Base-by-base conservation (phyloP, 2,888 invertebrate genomes). In the Cremastinae sp. region DNA sequence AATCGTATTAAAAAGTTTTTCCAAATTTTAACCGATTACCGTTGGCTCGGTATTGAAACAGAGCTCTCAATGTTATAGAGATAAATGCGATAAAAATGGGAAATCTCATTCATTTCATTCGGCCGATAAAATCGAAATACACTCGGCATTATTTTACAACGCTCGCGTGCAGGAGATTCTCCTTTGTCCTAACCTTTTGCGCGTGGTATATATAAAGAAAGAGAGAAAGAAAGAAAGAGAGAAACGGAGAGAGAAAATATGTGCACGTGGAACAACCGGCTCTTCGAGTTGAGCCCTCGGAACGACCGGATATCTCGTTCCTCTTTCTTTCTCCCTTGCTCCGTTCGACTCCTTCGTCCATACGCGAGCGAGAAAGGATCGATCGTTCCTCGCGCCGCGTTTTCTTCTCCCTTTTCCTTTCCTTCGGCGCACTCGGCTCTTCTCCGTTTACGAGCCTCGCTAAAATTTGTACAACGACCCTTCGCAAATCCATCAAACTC, bases 251-350 rank as follows among this genome's bases (percentile, higher is more conserved):
- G 10, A 12, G 36, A 16, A n/a, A 58, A 59, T 73, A 65, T 53
- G 45, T 16, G 22, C 22, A 66, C 62, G 51, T 62, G 68, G n/a
- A 72, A 75, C 72, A 75, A 76, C 75, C 75, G 75, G 75, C 75
- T 76, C 72, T 72, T 72, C 75, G 20, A 76, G 72, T 76, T 76
- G 72, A 76, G 72, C 61, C 75, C 43, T 49, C 34, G 68, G 66
- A 76, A 76, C 72, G 64, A 76, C 75, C 75, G 75, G 72, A 76
- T 76, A 76, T 76, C 75, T 72, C 72, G 75, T 76, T 72, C 64
- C 64, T 76, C 62, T 58, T 28, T 28, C 28, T 28, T 5, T 28
- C 5, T 28, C 28, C 28, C 28, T 28, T 5, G 2, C 28, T 28
- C 28, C 5, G 2, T 28, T n/a, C n/a, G n/a, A n/a, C 28, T 28